phyloP scores from a whole-genome alignment of 35 echinoderm and acorn worm species.

The Apostichopus japonicus region DNA sequence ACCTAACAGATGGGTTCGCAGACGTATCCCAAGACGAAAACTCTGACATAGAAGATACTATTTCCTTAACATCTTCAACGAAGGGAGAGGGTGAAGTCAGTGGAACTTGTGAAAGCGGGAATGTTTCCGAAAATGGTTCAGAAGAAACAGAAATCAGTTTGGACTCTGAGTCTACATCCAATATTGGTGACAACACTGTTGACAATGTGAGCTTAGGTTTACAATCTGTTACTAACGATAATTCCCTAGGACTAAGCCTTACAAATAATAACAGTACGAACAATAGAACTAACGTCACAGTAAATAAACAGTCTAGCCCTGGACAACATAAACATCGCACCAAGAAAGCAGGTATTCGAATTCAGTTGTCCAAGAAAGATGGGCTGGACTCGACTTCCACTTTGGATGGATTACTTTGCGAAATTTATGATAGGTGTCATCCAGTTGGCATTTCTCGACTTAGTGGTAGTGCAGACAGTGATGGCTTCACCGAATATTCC shows the following conservation, averaged over 20 bases:
- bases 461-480: conserved; percentile 81
- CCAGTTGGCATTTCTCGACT: conserved; percentile 36
- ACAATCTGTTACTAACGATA: neutral
- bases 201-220: neutral
- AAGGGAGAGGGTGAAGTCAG: neutral
- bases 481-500: conserved; percentile 97
- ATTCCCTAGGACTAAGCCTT: neutral
- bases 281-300: neutral
- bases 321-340: conserved; percentile 32
- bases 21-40: conserved; percentile 67
- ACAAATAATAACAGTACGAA: neutral
- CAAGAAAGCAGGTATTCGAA: conserved; percentile 58
- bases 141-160: conserved; percentile 28
- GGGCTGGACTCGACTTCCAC: conserved; percentile 65
- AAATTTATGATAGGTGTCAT: conserved; percentile 95
- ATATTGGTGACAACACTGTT: conserved; percentile 8
- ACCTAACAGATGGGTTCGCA: conserved; percentile 54
- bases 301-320: neutral
- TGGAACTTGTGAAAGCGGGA: conserved; percentile 33
- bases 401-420: conserved; percentile 90
- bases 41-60: conserved; percentile 60
- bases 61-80: conserved; percentile 5
- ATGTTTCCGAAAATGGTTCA: conserved; percentile 55
- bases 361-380: neutral
- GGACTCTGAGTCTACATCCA: conserved; percentile 45